Evolutionary conservation across 2,113 vertebrate species (phyloP).

Genomic region (Phoenicopterus ruber): DNA sequence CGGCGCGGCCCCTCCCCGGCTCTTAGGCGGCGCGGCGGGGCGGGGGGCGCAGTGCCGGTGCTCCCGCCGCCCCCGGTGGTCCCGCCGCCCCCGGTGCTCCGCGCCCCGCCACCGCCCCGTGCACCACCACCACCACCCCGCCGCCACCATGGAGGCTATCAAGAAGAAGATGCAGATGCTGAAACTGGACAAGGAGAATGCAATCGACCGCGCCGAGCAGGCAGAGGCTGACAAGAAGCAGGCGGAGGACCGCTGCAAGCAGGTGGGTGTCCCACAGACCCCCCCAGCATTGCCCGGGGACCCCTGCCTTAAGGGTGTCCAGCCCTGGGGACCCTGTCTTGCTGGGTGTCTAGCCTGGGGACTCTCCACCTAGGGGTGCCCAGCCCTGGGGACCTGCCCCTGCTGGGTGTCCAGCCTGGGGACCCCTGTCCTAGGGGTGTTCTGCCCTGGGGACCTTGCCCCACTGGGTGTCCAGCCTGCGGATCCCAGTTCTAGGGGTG

Average conservation of each 20-base stretch:
- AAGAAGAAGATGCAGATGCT: slow-evolving; percentile 99
- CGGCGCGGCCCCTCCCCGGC: slow-evolving; percentile 56
- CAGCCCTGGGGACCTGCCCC: fast-evolving
- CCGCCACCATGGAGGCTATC: slow-evolving; percentile 97
- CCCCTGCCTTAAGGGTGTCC: neutral
- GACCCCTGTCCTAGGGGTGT: neutral
- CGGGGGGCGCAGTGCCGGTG: slow-evolving; percentile 27
- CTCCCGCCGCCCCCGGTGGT: neutral
- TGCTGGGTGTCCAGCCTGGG: neutral
- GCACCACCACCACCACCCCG: neutral
- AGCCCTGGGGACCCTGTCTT: neutral
- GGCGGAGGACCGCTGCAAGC: slow-evolving; percentile 95
- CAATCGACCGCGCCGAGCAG: slow-evolving; percentile 94
- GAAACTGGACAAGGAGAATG: slow-evolving; percentile 99
- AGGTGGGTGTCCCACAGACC: slow-evolving; percentile 70
- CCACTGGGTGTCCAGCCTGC: neutral
- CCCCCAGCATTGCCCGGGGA: neutral
- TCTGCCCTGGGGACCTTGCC: fast-evolving
- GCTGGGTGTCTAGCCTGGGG: neutral
- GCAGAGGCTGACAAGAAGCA: slow-evolving; percentile 95
- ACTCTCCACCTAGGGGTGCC: too few species aligned
- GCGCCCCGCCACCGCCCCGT: neutral
- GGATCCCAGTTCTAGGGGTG: neutral
- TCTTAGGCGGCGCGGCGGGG: slow-evolving; percentile 55
- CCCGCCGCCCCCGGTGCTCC: neutral